A percentile compares a stretch with the other conserved stretches of the same genome.
phyloP scores from a whole-genome alignment of 2,797 vertebrate genomes.

The Fundulus diaphanus region DNA sequence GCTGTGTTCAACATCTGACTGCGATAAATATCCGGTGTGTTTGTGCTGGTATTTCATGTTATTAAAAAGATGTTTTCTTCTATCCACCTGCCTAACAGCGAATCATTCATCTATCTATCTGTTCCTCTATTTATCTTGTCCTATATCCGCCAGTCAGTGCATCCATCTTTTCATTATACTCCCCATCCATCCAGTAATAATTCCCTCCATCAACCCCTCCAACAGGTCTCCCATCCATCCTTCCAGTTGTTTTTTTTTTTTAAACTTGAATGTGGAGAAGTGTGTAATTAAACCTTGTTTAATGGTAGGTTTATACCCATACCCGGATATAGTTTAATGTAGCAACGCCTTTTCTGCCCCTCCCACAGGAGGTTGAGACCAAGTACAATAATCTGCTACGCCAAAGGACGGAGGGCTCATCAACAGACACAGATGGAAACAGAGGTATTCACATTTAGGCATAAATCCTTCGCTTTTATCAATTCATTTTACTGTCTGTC shows the following conservation, averaged over 20 bases:
- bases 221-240: not conserved
- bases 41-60: not conserved
- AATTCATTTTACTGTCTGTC: constrained; percentile 2
- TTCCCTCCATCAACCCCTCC: too few species aligned
- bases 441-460: constrained; percentile 82
- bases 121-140: not conserved
- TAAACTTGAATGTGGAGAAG: not conserved
- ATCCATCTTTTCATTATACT: too few species aligned
- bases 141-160: too few species aligned
- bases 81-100: not conserved
- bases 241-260: not conserved
- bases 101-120: not conserved
- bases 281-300: not conserved
- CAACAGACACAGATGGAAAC: constrained; percentile 84
- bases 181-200: too few species aligned
- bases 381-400: constrained; percentile 84
- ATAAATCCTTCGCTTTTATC: not conserved
- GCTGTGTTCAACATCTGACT: not conserved
- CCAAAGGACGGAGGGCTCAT: constrained; percentile 89
- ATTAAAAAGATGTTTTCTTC: not conserved
- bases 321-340: not conserved
- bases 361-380: constrained; percentile 78
- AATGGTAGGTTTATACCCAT: not conserved
- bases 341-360: constrained; percentile 5
- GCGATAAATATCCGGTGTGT: not conserved